Base-by-base conservation (phyloP, 2,888 invertebrate species). In the Cactoblastis cactorum region DNA sequence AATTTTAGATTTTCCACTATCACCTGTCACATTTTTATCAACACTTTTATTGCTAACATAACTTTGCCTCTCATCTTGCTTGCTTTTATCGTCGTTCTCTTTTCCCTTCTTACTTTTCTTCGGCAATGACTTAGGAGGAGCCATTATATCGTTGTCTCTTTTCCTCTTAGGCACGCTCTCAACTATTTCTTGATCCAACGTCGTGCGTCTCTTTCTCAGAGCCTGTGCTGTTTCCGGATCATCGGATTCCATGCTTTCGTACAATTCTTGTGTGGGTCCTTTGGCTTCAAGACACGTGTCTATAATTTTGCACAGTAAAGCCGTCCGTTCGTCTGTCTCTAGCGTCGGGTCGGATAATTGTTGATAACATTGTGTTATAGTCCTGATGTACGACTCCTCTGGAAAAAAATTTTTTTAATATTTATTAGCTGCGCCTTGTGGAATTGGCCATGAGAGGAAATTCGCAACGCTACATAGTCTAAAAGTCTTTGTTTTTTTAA, bases 331-430 rank as follows among this genome's bases (percentile, higher is more conserved):
- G 45, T 83, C 77, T 0, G 85, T 82, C 1, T 74, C 66, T 9
- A 86, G 41, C 0, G 72, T 52, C 0, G 85, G 86, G 12, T 86
- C 72, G 0, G 73, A 63, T 0, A 87, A 67, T 9, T 80, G 74
- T 15, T 73, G 72, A 59, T 86, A 77, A 0, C 68, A 66, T 37
- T 77, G 71, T 0, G 69, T 69, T 50, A 88, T 79, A 38, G 57
- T 71, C 52, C 77, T 80, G 1, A 87, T 59, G 59, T 78, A 79
- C 0, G 68, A 55, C 56, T 83, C 80, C 24, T 83, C 88, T 88
- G 80, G 15, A 28, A 11, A 43, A 9, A 15, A 8, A 11, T n/a
- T n/a, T n/a, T n/a, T n/a, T 37, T 12, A 9, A n/a, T 34, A 34
- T 14, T n/a, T n/a, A n/a, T n/a, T n/a, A n/a, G n/a, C n/a, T n/a